These are phyloP conservation scores for Apamea anceps DNA, from an alignment of 2,888 invertebrate genomes.

Conservation along the genomic window DNA sequence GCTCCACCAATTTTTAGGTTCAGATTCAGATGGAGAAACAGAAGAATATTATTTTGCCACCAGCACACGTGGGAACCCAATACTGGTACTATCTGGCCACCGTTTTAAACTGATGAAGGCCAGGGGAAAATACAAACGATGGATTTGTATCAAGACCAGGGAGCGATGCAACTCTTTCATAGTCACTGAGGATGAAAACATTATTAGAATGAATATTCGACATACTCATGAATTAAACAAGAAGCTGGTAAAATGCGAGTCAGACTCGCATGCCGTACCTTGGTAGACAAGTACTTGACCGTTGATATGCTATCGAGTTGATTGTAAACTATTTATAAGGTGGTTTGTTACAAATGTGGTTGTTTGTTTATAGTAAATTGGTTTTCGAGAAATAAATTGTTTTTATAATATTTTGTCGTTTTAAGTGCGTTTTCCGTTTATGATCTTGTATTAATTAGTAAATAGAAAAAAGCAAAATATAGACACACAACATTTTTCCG, in stretches of 20 bases:
- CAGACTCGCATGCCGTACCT: not conserved
- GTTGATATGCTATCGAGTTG: not conserved
- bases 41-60: slow-evolving; percentile 71
- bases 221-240: slow-evolving; percentile 69
- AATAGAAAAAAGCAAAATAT: not conserved
- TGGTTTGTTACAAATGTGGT: not conserved
- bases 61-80: slow-evolving; percentile 73
- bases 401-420: slow-evolving; percentile 9
- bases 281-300: slow-evolving; percentile 19
- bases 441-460: not conserved
- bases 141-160: slow-evolving; percentile 76
- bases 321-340: not conserved
- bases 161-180: slow-evolving; percentile 73
- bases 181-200: slow-evolving; percentile 68
- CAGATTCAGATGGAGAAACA: slow-evolving; percentile 63
- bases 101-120: slow-evolving; percentile 72
- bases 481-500: not conserved
- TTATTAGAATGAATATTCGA: slow-evolving; percentile 66
- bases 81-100: slow-evolving; percentile 70
- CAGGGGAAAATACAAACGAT: slow-evolving; percentile 65
- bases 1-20: slow-evolving; percentile 46
- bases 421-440: slow-evolving; percentile 6
- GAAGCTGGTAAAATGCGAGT: slow-evolving; percentile 1
- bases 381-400: slow-evolving; percentile 27
- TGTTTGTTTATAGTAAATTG: slow-evolving; percentile 3